Evolutionary conservation across 2,113 vertebrate species (phyloP), one percentile per base, ranked within the genome.

Genomic region (Catharus fuscescens): DNA sequence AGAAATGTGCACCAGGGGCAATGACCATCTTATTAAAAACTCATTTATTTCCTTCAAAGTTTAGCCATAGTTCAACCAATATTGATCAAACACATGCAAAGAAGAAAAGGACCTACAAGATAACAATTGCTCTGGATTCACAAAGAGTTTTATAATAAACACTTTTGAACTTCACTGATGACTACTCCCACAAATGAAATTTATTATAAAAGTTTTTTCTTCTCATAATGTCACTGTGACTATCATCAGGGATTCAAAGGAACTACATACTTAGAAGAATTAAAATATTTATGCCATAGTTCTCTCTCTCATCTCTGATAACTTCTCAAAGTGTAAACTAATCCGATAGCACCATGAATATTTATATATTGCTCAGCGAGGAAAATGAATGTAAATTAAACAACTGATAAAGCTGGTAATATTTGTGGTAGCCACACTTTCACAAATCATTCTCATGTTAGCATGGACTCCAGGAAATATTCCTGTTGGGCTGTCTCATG

Each of bases 341-440:
- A 86, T 86, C 70, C 54, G 54, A 48, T 62, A 90, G 57, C 48
- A 61, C 21, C 10, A 77, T 94, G 80, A 93, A 96, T 95, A 96
- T 93, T 94, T 78, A 95, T 88, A 70, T 61, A 69, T 76, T 82
- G 40, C 66, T 97, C 71, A 91, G n/a, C 38, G 16, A 67, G 71
- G 47, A 57, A 92, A 96, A 93, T 62, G 47, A 79, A 89, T 48
- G 44, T 32, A 91, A 96, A 95, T 87, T 77, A 87, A 96, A 71
- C 54, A 89, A 65, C 65, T 90, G 80, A 85, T 87, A 91, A 87
- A 15, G 26, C 14, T 71, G 56, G 40, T 57, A 91, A 61, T 79
- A 72, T 76, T 72, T 86, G 40, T 50, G 66, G 42, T 88, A 40
- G 5, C 69, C 32, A 69, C 14, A 15, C 74, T 92, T 79, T 18